Base-by-base conservation (phyloP, 2,888 invertebrate species). In the Cinara cedri region DNA sequence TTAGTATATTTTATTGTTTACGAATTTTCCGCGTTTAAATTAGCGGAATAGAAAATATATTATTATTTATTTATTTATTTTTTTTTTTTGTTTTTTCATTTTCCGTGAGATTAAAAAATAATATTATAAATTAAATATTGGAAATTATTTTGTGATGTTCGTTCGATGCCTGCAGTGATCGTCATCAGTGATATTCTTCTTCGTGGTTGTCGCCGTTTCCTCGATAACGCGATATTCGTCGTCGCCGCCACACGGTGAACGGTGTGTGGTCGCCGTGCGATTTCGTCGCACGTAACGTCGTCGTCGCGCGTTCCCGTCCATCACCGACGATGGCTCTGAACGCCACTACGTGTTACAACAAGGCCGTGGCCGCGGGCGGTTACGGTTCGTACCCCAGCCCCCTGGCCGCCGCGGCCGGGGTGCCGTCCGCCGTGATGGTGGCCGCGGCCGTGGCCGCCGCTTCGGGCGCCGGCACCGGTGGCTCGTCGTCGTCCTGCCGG, bases 271-370 rank as follows among this genome's bases (percentile, higher is more conserved):
- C 74, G 62, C 34, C 21, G 51, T 13, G 46, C 42, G 44, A 44
- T 21, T 16, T 60, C 34, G 75, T 51, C 3, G 42, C 34, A 34
- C 34, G 34, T 34, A 34, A 34, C 34, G 3, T 34, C 51, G 75
- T 51, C 11, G 42, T 49, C 57, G 74, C 34, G 42, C 51, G 62
- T 1, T n/a, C 3, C 34, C 24, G 44, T 49, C 46, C 16, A 1
- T 34, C 44, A 60, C 46, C 11, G 9, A 46, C 76, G 68, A 78
- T 78, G 76, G 76, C 76, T 13, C 34, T 78, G 60, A 78, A 78
- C 76, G 76, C 76, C 76, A 78, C 76, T 1, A 78, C 76, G 76
- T 78, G 76, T 34, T 78, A 78, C 76, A 78, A 78, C 76, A 78
- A 78, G 60, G 57, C 76, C 19, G 57, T 57, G 66, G 46, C 26